phyloP scores from a whole-genome alignment of 1,140 invertebrate species.

The Caenorhabditis brenneri region DNA sequence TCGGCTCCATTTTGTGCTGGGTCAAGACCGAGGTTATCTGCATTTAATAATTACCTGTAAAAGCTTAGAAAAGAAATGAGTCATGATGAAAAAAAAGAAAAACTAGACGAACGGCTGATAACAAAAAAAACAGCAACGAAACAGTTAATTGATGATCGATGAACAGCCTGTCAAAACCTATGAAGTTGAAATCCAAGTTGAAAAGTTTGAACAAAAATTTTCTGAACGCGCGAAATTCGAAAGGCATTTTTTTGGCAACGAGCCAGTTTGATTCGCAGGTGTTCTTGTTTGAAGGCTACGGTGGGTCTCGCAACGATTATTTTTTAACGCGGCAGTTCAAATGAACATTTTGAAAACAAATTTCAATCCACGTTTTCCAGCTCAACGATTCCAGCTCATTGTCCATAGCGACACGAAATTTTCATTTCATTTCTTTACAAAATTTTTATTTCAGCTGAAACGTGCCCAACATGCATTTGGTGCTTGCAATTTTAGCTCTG shows the following conservation, averaged over 20 bases:
- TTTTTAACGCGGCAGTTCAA: background rate
- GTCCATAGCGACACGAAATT: background rate
- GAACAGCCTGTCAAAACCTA: too few relatives aligned
- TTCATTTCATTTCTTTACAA: background rate
- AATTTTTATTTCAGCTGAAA: background rate
- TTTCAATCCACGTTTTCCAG: background rate
- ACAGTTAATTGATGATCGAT: too few relatives aligned
- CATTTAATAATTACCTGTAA: slow-evolving; percentile 39
- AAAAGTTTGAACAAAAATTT: background rate
- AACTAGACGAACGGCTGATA: too few relatives aligned
- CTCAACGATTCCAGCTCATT: background rate
- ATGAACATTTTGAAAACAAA: background rate
- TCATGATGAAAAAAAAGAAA: background rate
- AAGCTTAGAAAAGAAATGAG: background rate
- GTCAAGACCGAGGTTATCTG: slow-evolving; percentile 29
- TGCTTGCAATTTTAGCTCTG: background rate
- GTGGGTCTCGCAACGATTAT: background rate
- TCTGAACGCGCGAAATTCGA: slow-evolving; percentile 40
- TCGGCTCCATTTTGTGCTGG: slow-evolving; percentile 9
- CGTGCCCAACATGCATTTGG: background rate
- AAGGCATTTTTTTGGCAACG: slow-evolving; percentile 20
- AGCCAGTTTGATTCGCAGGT: slow-evolving; percentile 29
- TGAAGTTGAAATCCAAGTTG: too few relatives aligned
- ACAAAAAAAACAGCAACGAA: too few relatives aligned
- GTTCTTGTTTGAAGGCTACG: background rate